Evolutionary conservation across 2,888 invertebrate species (phyloP), one percentile per base, ranked within the genome.

Genomic region (Megalurothrips usitatus): DNA sequence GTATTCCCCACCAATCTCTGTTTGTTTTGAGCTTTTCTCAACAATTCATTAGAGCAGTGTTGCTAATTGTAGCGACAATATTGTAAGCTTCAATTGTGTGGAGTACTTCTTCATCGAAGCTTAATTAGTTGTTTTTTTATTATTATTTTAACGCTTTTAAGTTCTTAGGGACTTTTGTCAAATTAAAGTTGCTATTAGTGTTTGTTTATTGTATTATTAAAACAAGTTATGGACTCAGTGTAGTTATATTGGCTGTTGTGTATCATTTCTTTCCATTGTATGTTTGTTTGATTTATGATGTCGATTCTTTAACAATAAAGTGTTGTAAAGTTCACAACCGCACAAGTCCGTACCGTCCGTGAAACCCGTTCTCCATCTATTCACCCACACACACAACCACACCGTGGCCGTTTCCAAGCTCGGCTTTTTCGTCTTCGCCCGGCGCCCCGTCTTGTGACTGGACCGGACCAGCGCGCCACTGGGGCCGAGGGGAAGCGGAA

Each of bases 231-330:
- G n/a, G n/a, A n/a, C n/a, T 52, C 17, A 52, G 11, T 52, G 52
- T 52, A 52, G 52, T 52, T 52, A 6, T 17, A 52, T 14, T 52
- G 52, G 52, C 52, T 52, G 52, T 52, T 52, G 52, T 52, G 17
- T 52, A 17, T n/a, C n/a, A 52, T 52, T 52, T 52, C 14, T 52
- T 52, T 52, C 52, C 52, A 68, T 68, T 68, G 68, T n/a, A 68
- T 68, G 23, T n/a, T 23, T 23, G 23, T n/a, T 68, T 68, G 68
- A 23, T n/a, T 23, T n/a, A 11, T 68, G 23, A 23, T 19, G 23
- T 68, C 68, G 23, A 68, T 19, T 68, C 23, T 68, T 68, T 68
- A 68, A 68, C 68, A 68, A 68, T 68, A 68, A 68, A 68, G 68
- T 23, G 68, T 68, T 68, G 11, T 19, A 11, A 68, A 68, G 68